Conservation (phyloP, 2,797 vertebrate species). For the Lepus oiostolus region DNA sequence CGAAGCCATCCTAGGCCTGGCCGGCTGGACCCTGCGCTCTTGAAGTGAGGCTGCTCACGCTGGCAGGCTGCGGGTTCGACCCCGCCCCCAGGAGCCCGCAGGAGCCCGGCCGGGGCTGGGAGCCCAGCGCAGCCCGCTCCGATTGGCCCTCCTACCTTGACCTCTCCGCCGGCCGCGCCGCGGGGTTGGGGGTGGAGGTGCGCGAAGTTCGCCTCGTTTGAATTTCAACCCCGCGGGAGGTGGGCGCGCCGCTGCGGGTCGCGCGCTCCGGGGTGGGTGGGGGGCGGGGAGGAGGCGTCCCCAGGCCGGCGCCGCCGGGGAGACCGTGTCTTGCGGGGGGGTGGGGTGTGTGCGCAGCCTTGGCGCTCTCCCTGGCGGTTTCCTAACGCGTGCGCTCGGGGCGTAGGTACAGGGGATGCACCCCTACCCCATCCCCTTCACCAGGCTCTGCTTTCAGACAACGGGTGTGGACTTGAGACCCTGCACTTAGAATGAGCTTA, state of each 20-base stretch:
- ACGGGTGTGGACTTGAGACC: too few relatives aligned
- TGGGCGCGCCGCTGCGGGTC: not conserved
- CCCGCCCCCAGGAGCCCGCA: not conserved
- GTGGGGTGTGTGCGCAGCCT: not conserved
- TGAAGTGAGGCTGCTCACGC: too few relatives aligned
- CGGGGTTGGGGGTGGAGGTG: too few relatives aligned
- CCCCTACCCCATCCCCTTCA: too few relatives aligned
- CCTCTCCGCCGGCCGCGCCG: not conserved
- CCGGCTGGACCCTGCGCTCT: too few relatives aligned
- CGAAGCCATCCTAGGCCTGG: conserved; percentile 54
- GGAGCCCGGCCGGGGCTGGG: not conserved
- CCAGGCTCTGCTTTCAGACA: too few relatives aligned
- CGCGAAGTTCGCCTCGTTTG: conserved; percentile 71
- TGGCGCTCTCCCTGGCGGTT: not conserved
- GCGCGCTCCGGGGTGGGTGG: not conserved
- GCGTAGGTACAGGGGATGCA: too few relatives aligned
- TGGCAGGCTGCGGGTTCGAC: too few relatives aligned
- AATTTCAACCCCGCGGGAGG: conserved; percentile 67
- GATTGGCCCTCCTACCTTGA: not conserved
- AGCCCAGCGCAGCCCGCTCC: not conserved
- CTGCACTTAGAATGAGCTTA: too few relatives aligned
- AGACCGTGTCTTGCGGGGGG: not conserved
- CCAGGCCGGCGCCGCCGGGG: not conserved
- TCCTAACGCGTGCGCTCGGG: not conserved
- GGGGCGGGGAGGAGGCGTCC: too few relatives aligned